These are phyloP conservation scores for Drosophila leontia DNA, from an alignment of 1,140 invertebrate species.

Conservation along the genomic window DNA sequence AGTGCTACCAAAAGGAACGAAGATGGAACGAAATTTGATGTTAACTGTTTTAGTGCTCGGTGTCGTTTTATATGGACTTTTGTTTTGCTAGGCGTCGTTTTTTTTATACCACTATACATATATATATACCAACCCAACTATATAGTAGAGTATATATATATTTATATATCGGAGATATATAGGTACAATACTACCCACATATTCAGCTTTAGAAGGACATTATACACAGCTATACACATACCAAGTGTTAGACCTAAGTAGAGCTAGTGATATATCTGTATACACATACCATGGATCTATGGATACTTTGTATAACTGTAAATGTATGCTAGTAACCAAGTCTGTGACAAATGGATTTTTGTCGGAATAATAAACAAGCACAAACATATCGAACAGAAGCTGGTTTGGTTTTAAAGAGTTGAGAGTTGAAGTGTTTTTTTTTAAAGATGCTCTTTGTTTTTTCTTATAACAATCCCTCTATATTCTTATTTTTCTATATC, in stretches of 20 bases:
- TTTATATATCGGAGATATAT: conserved; percentile 37
- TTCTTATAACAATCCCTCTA: no score
- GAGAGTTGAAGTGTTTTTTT: no score
- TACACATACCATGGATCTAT: conserved; percentile 3
- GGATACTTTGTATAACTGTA: conserved; percentile 10
- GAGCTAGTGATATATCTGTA: conserved; percentile 12
- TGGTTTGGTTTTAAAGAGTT: background rate
- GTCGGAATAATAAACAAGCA: conserved; percentile 49
- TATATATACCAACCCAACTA: conserved; percentile 10
- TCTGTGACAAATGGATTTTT: conserved; percentile 27
- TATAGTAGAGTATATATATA: conserved; percentile 22
- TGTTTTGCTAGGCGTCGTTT: conserved; percentile 48
- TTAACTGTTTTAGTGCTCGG: conserved; percentile 41
- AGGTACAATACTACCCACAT: conserved; percentile 6
- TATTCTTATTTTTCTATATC: no score
- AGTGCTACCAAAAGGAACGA: conserved; percentile 34
- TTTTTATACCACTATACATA: conserved; percentile 37
- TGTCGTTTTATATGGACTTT: conserved; percentile 50
- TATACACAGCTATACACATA: conserved; percentile 24
- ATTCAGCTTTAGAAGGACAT: conserved; percentile 28
- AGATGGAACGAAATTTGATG: conserved; percentile 8
- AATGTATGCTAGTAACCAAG: conserved; percentile 17
- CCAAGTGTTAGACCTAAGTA: conserved; percentile 19
- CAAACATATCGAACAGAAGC: conserved; percentile 34
- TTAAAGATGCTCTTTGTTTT: no score